Conservation (phyloP, 2,113 vertebrate genomes). For the Sitta europaea region DNA sequence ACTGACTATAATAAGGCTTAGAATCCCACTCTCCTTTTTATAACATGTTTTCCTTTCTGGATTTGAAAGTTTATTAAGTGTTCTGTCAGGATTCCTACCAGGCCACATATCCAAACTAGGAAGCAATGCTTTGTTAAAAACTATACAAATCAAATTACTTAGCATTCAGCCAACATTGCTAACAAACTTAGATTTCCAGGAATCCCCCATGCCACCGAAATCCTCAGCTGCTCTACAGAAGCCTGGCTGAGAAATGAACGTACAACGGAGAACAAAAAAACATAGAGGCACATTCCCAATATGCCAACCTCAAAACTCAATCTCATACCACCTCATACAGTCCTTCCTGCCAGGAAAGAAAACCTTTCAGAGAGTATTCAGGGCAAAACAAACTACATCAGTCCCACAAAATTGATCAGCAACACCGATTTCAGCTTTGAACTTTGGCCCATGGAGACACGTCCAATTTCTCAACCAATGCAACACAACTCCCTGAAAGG, state of each 20-base stretch:
- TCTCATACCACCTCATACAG: background rate
- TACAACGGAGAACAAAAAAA: background rate
- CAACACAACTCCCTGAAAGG: background rate
- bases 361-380: accelerated
- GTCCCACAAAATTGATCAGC: background rate
- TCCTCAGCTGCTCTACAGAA: background rate
- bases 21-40: background rate
- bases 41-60: background rate
- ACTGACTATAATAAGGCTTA: background rate
- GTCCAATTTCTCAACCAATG: background rate
- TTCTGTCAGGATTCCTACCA: constrained; percentile 12
- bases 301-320: background rate
- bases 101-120: constrained; percentile 12
- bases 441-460: accelerated
- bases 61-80: background rate
- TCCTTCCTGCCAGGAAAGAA: background rate
- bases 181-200: constrained; percentile 8
- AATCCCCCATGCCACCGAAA: background rate
- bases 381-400: background rate
- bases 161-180: background rate
- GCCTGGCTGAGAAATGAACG: background rate
- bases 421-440: accelerated
- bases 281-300: background rate
- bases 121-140: constrained; percentile 31
- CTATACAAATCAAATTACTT: constrained; percentile 15